Conservation (phyloP, 2,888 invertebrate genomes). For the Carcina quercana region DNA sequence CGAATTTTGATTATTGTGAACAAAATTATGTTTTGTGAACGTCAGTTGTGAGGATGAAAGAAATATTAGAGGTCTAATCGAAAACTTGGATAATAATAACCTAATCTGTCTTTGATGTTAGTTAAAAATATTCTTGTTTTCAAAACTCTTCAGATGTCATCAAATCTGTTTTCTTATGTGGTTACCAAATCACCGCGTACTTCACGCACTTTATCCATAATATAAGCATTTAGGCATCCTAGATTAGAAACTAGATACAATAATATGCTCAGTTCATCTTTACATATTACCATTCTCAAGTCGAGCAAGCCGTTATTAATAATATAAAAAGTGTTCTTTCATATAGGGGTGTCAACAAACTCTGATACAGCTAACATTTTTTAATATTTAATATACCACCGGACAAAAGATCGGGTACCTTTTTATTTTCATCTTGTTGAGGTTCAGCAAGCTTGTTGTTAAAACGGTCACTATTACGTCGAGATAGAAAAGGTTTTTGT, state of each 20-base stretch:
- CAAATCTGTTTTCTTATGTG: no score
- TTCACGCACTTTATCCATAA: background rate
- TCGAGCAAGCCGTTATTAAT: no score
- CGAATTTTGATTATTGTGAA: no score
- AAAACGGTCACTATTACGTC: background rate
- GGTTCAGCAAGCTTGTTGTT: slow-evolving; percentile 16
- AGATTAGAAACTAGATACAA: slow-evolving; percentile 5
- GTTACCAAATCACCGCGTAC: no score
- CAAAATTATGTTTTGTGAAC: slow-evolving; percentile 1
- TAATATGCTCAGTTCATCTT: slow-evolving; percentile 2
- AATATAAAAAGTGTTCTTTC: slow-evolving; percentile 15
- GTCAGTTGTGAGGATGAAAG: background rate
- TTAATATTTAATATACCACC: slow-evolving; percentile 27
- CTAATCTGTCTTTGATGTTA: no score
- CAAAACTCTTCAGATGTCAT: no score
- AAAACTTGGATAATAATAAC: no score
- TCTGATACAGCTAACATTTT: slow-evolving; percentile 20
- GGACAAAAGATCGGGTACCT: slow-evolving; percentile 23
- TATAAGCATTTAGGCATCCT: background rate
- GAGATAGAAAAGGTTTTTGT: slow-evolving; percentile 1
- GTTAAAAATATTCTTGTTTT: no score
- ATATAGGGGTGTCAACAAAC: slow-evolving; percentile 28
- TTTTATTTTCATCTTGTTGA: slow-evolving; percentile 26
- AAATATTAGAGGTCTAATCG: background rate
- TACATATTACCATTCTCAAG: no score